Base-by-base conservation (phyloP, 1,140 invertebrate species). In the Bathynomus jamesi region DNA sequence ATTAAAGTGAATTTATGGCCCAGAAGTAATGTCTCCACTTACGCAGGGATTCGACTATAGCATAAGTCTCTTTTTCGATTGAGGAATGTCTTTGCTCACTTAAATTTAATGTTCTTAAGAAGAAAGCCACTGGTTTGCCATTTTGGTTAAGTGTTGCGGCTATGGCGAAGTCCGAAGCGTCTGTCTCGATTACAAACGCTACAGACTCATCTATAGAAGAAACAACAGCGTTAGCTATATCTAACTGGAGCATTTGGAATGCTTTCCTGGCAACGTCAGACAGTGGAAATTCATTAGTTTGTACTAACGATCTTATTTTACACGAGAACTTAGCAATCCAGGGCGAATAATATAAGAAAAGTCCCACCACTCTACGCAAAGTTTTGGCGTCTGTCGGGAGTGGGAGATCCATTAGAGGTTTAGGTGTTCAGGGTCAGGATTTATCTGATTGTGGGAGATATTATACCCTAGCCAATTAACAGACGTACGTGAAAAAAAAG, bases 21-120 rank as follows among this genome's bases (percentile, higher is more conserved):
- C 7, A n/a, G n/a, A n/a, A n/a, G n/a, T n/a, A n/a, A n/a, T n/a
- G n/a, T n/a, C n/a, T n/a, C n/a, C n/a, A n/a, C n/a, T n/a, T n/a
- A n/a, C 70, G n/a, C 5, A 74, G 25, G 10, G 28, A 70, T 31
- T 69, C 25, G n/a, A n/a, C n/a, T n/a, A n/a, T n/a, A n/a, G n/a
- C n/a, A n/a, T n/a, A n/a, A n/a, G n/a, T n/a, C n/a, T 71, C 72
- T 30, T 74, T 74, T 40, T 72, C 69, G 8, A 74, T 60, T 65
- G 61, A 13, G 21, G 69, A 46, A 11, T 74, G 68, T 3, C 32
- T 28, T 28, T 53, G 3, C 24, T 73, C 68, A n/a, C 40, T 17
- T 3, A 4, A 3, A 32, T 73, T 69, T 3, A 73, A 40, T 1
- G 68, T 64, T 3, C 71, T 3, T 0, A 30, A 73, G 28, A 71